phyloP scores from a whole-genome alignment of 2,113 vertebrate species.

The Prionailurus viverrinus region DNA sequence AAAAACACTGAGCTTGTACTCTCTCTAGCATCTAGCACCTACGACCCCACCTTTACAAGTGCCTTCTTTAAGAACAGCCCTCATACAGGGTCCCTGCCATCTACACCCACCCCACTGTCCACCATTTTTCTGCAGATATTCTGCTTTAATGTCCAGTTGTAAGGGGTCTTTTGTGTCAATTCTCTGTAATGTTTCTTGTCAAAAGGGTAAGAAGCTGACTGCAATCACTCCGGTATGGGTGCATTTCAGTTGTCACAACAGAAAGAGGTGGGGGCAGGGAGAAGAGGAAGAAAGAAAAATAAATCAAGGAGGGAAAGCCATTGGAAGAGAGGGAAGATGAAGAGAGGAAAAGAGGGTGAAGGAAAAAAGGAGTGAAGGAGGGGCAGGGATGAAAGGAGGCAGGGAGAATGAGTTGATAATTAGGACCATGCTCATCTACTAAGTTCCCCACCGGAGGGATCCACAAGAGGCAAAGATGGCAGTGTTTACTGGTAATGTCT shows the following conservation, averaged over 20 bases:
- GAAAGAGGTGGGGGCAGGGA: background rate
- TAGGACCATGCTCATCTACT: background rate
- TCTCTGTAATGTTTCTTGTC: background rate
- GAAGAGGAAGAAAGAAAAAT: background rate
- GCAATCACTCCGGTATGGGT: background rate
- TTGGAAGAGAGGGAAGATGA: background rate
- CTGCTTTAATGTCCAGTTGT: background rate
- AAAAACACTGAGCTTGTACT: background rate
- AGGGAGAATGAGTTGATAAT: no score
- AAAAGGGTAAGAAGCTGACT: background rate
- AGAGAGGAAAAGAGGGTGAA: background rate
- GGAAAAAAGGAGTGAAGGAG: background rate
- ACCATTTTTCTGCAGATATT: background rate
- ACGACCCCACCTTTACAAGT: background rate
- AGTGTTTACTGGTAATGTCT: background rate
- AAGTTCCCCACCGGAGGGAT: background rate
- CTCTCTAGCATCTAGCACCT: background rate
- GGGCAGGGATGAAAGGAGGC: background rate
- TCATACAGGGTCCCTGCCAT: fast-evolving
- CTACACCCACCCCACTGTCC: background rate
- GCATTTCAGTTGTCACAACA: background rate
- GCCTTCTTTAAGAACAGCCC: background rate
- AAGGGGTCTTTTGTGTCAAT: background rate
- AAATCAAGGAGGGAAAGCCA: background rate
- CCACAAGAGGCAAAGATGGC: background rate